Percentiles rank a stretch among this genome's conserved stretches.
These are phyloP conservation scores for Chlorodrepanis virens DNA, from an alignment of 2,113 vertebrate species.

Conservation along the genomic window DNA sequence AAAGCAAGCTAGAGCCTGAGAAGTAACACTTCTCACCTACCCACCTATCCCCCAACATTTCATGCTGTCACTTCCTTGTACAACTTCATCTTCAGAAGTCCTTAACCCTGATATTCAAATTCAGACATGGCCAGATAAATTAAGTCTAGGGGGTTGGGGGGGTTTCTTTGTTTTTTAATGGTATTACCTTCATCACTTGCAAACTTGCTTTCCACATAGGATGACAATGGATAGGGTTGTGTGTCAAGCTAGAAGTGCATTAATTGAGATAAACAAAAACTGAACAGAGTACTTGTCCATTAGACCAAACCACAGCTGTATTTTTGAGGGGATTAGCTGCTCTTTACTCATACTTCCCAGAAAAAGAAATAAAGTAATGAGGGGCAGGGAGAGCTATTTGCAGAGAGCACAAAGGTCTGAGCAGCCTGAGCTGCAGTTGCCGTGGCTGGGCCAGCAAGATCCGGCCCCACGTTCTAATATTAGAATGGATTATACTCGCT, in stretches of 20 bases:
- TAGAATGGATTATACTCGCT: not conserved
- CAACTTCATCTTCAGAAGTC: not conserved
- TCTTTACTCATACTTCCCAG: not conserved
- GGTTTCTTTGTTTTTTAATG: not conserved
- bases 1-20: not conserved
- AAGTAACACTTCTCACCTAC: not conserved
- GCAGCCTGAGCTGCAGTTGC: not conserved
- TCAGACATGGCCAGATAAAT: not conserved
- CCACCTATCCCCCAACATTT: too few relatives aligned
- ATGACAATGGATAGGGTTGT: not conserved
- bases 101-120: not conserved
- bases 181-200: not conserved
- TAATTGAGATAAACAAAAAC: not conserved
- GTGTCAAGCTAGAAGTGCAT: not conserved
- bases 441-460: not conserved
- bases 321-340: not conserved
- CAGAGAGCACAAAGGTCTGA: not conserved
- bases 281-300: not conserved
- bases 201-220: not conserved
- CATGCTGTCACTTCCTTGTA: fast-evolving
- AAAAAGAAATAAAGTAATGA: not conserved
- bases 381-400: not conserved
- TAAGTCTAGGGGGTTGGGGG: fast-evolving
- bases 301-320: not conserved
- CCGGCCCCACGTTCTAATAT: not conserved